Conservation (phyloP, 1,140 invertebrate species). For the Eueides isabella region DNA sequence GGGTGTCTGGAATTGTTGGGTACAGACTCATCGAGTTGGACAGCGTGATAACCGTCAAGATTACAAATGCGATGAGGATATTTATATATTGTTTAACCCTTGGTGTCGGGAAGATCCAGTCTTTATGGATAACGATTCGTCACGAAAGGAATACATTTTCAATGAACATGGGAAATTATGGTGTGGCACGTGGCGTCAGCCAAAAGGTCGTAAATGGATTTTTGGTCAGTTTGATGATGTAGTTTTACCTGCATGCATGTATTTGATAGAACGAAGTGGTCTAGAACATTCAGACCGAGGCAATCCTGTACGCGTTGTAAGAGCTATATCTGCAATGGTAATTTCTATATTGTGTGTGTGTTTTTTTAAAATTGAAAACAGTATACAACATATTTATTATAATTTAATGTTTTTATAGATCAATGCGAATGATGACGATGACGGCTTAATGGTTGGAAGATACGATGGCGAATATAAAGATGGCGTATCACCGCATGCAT, state of each 20-base stretch:
- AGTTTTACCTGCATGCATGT: slow-evolving; percentile 85
- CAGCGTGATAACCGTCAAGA: slow-evolving; percentile 81
- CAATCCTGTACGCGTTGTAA: slow-evolving; percentile 86
- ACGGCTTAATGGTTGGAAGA: slow-evolving; percentile 87
- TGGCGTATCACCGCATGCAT: slow-evolving; percentile 85
- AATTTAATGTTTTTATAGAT: slow-evolving; percentile 70
- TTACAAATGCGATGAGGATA: slow-evolving; percentile 83
- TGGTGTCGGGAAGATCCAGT: slow-evolving; percentile 89
- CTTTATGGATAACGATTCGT: slow-evolving; percentile 85
- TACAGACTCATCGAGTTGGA: slow-evolving; percentile 84
- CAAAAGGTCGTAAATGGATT: slow-evolving; percentile 88
- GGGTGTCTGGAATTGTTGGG: slow-evolving; percentile 86
- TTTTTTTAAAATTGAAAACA: neutral
- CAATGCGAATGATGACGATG: slow-evolving; percentile 84
- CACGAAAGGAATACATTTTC: slow-evolving; percentile 87
- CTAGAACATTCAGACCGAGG: slow-evolving; percentile 85
- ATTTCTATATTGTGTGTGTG: slow-evolving; percentile 41
- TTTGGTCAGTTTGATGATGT: slow-evolving; percentile 89
- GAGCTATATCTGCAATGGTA: slow-evolving; percentile 88
- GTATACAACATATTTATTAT: neutral
- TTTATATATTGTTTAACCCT: slow-evolving; percentile 92
- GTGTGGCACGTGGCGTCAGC: slow-evolving; percentile 86
- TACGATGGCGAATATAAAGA: slow-evolving; percentile 89
- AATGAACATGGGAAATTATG: slow-evolving; percentile 91
- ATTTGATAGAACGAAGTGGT: slow-evolving; percentile 84